These are phyloP conservation scores for Masticophis lateralis DNA, from an alignment of 2,797 vertebrate genomes.

Conservation along the genomic window DNA sequence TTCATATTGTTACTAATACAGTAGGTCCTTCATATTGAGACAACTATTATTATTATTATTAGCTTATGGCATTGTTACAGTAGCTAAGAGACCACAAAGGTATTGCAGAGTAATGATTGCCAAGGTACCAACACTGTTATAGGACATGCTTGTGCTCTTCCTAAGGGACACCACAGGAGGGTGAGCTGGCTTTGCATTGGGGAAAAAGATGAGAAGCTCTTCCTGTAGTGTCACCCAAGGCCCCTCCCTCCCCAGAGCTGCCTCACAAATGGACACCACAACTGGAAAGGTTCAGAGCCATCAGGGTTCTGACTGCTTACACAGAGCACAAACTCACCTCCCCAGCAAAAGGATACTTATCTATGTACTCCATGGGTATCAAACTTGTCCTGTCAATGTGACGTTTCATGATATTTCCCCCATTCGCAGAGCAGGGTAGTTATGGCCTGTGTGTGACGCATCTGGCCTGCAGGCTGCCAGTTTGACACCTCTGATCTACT, in stretches of 20 bases:
- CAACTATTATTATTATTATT: not conserved
- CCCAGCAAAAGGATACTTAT: not conserved
- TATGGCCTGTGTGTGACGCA: no score
- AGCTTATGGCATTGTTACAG: not conserved
- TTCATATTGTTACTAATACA: not conserved
- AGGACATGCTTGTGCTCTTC: not conserved
- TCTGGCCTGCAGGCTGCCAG: no score
- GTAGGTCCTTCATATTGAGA: not conserved
- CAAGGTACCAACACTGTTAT: not conserved
- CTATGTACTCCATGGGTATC: not conserved
- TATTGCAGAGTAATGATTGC: not conserved
- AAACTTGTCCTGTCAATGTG: no score
- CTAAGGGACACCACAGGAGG: not conserved
- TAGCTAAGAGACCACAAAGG: not conserved
- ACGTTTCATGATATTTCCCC: no score
- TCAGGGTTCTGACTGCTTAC: not conserved
- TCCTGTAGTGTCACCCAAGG: not conserved
- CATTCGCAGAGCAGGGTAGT: no score
- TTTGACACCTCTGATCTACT: not conserved
- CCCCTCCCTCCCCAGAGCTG: not conserved
- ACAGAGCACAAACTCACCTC: not conserved
- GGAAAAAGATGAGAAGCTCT: not conserved
- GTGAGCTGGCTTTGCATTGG: not conserved
- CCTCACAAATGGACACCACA: not conserved
- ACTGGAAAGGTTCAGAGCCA: not conserved